Percentiles rank a stretch among this genome's conserved stretches.
Conservation (phyloP, 2,888 invertebrate species). For the Drosophila yooni region DNA sequence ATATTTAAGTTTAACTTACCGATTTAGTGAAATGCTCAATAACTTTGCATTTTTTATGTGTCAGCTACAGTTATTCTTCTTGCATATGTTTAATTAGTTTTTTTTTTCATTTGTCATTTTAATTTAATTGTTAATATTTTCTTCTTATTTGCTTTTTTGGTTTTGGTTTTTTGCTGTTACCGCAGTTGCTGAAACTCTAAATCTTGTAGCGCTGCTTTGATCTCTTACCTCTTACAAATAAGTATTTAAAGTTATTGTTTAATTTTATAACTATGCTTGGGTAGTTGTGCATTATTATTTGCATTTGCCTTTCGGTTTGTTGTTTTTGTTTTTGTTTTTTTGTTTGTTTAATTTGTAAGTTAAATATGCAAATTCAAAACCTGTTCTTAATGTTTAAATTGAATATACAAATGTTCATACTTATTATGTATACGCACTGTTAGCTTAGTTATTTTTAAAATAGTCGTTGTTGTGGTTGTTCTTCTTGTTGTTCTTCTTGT, state of each 20-base stretch:
- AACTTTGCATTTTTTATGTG: slow-evolving; percentile 61
- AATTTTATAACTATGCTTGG: slow-evolving; percentile 59
- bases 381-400: slow-evolving; percentile 71
- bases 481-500: slow-evolving; percentile 52
- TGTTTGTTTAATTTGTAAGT: slow-evolving; percentile 47
- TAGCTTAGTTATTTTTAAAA: slow-evolving; percentile 76
- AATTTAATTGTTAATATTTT: slow-evolving; percentile 55
- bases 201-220: slow-evolving; percentile 70
- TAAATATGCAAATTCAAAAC: slow-evolving; percentile 78
- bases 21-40: slow-evolving; percentile 63
- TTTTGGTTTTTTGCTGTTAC: slow-evolving; percentile 40
- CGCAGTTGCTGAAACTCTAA: slow-evolving; percentile 78
- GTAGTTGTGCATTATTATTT: slow-evolving; percentile 75
- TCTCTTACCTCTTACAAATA: slow-evolving; percentile 44
- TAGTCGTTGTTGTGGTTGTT: slow-evolving; percentile 79
- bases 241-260: slow-evolving; percentile 47
- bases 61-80: slow-evolving; percentile 65
- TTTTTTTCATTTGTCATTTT: slow-evolving; percentile 5
- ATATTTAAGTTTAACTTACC: slow-evolving; percentile 47
- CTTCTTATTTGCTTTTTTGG: slow-evolving; percentile 8
- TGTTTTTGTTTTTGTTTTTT: slow-evolving; percentile 32
- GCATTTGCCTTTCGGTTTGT: slow-evolving; percentile 47
- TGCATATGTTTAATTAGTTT: slow-evolving; percentile 49
- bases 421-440: slow-evolving; percentile 72
- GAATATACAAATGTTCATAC: slow-evolving; percentile 75